phyloP scores from a whole-genome alignment of 2,888 invertebrate species.

The Panopea generosa region DNA sequence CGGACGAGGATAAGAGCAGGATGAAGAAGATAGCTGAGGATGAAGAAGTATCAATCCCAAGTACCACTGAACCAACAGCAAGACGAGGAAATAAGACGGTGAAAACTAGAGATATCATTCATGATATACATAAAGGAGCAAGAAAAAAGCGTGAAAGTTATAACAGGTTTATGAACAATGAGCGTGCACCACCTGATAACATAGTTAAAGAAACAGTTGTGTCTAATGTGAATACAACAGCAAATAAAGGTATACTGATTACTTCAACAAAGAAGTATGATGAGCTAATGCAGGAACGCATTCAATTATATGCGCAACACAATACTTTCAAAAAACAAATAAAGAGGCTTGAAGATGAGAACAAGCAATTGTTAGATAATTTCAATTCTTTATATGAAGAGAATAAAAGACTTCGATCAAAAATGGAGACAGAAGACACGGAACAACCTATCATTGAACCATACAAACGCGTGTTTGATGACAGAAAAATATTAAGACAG shows the following conservation, averaged over 20 bases:
- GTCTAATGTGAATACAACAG: no score
- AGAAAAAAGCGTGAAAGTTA: not conserved
- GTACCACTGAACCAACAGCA: not conserved
- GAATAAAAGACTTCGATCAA: conserved; percentile 38
- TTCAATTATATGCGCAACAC: conserved; percentile 21
- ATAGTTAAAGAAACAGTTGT: not conserved
- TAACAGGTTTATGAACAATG: not conserved
- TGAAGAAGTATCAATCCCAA: not conserved
- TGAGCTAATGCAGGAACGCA: conserved; percentile 24
- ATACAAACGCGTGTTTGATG: conserved; percentile 45
- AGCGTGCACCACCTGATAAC: not conserved
- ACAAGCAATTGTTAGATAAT: conserved; percentile 17
- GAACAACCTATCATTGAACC: conserved; percentile 36
- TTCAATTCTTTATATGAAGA: conserved; percentile 42
- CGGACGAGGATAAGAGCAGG: conserved; percentile 17
- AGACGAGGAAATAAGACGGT: conserved; percentile 4
- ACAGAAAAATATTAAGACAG: conserved; percentile 46
- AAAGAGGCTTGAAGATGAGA: conserved; percentile 41
- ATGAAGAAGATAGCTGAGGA: conserved; percentile 12
- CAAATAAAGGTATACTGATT: not conserved
- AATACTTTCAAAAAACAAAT: conserved; percentile 27
- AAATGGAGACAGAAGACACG: conserved; percentile 44
- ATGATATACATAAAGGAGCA: conserved; percentile 8
- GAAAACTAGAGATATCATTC: not conserved
- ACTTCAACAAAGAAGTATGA: conserved; percentile 21